Conservation (phyloP, 2,113 vertebrate species). For the Cyprinodon tularosa region DNA sequence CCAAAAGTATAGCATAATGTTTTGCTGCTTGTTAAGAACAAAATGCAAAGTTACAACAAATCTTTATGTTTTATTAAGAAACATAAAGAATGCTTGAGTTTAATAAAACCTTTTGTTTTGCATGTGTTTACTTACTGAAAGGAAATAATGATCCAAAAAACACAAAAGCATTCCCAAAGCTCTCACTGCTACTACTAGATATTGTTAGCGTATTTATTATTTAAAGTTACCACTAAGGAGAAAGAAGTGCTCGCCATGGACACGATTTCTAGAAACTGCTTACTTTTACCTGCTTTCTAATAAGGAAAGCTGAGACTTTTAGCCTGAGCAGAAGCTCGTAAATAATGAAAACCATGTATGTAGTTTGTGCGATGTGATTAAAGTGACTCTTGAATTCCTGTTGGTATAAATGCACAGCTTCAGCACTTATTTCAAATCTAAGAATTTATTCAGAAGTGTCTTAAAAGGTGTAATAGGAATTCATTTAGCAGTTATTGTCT, state of each 20-base stretch:
- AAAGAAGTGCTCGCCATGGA: slow-evolving; percentile 7
- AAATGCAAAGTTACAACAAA: slow-evolving; percentile 12
- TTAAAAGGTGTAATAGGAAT: slow-evolving; percentile 30
- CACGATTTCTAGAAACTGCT: slow-evolving; percentile 24
- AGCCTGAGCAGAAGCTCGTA: not conserved
- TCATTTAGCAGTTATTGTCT: slow-evolving; percentile 18
- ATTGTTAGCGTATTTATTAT: not conserved
- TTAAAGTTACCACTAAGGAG: slow-evolving; percentile 2
- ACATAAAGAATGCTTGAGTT: slow-evolving; percentile 63
- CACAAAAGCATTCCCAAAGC: slow-evolving; percentile 1
- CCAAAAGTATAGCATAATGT: slow-evolving; percentile 31
- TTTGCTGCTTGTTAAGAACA: slow-evolving; percentile 29
- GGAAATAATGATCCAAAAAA: not conserved
- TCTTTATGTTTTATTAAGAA: slow-evolving; percentile 58
- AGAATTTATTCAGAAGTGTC: slow-evolving; percentile 23
- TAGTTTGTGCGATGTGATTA: slow-evolving; percentile 3
- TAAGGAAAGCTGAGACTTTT: slow-evolving; percentile 1
- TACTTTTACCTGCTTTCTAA: slow-evolving; percentile 1
- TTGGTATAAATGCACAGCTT: slow-evolving; percentile 4
- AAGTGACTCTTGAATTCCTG: slow-evolving; percentile 15
- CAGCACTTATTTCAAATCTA: slow-evolving; percentile 15
- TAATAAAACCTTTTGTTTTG: slow-evolving; percentile 65
- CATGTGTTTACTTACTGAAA: slow-evolving; percentile 37
- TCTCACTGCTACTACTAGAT: not conserved
- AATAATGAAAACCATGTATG: not conserved